Percentiles rank a stretch among this genome's conserved stretches.
Evolutionary conservation across 2,888 invertebrate genomes (phyloP).

Genomic region (Malacosoma neustria): DNA sequence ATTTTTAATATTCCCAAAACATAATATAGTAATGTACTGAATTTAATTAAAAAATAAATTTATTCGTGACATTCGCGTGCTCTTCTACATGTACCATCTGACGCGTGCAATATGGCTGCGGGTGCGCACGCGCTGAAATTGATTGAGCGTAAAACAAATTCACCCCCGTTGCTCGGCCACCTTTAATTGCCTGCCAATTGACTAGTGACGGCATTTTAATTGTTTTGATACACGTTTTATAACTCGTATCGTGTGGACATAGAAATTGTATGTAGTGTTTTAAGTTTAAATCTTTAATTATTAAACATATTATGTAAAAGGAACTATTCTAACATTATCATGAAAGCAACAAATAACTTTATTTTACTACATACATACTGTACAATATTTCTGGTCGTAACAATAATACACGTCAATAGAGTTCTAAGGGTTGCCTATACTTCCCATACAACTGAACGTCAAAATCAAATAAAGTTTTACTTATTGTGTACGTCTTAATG

Average conservation of each 20-base stretch:
- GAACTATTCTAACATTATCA: too few relatives aligned
- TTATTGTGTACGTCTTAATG: too few relatives aligned
- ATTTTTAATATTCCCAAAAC: too few relatives aligned
- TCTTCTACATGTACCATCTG: constrained; percentile 51
- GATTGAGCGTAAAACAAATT: constrained; percentile 74
- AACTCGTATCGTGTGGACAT: constrained; percentile 1
- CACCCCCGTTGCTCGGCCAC: constrained; percentile 56
- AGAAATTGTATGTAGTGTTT: neutral
- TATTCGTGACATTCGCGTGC: constrained; percentile 19
- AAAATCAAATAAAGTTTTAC: too few relatives aligned
- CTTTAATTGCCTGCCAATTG: constrained; percentile 61
- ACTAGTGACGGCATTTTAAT: constrained; percentile 22
- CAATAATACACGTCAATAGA: too few relatives aligned
- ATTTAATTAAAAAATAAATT: constrained; percentile 38
- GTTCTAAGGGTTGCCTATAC: too few relatives aligned
- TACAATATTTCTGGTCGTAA: too few relatives aligned
- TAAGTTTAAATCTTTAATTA: neutral
- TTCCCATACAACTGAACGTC: too few relatives aligned
- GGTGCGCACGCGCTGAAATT: constrained; percentile 64
- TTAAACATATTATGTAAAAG: too few relatives aligned
- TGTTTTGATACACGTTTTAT: constrained; percentile 21
- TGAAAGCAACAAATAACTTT: too few relatives aligned
- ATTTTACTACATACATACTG: too few relatives aligned
- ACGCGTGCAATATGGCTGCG: constrained; percentile 74
- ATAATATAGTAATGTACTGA: too few relatives aligned